Conservation (phyloP, 1,140 invertebrate species). For the Caenorhabditis briggsae region DNA sequence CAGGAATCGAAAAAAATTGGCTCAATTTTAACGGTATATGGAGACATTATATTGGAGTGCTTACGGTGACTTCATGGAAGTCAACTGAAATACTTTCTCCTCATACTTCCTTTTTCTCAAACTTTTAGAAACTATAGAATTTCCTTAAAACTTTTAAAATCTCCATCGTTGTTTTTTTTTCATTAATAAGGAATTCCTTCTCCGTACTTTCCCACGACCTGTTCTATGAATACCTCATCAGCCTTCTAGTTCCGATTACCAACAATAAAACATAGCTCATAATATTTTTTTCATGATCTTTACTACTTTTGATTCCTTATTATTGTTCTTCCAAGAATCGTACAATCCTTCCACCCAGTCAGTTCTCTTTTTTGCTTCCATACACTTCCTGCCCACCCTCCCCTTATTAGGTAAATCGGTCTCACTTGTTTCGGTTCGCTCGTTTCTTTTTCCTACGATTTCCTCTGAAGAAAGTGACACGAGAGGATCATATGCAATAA, state of each 20-base stretch:
- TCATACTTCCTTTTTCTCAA: too few relatives aligned
- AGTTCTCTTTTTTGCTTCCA: neutral
- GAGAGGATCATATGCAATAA: slow-evolving; percentile 7
- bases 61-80: too few relatives aligned
- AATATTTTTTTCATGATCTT: neutral
- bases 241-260: neutral
- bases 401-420: slow-evolving; percentile 51
- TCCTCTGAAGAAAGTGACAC: slow-evolving; percentile 9
- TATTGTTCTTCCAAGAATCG: slow-evolving; percentile 21
- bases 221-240: too few relatives aligned
- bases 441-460: slow-evolving; percentile 27
- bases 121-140: too few relatives aligned
- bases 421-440: slow-evolving; percentile 43
- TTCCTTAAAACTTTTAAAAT: too few relatives aligned
- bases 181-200: too few relatives aligned
- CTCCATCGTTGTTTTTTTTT: too few relatives aligned
- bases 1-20: too few relatives aligned
- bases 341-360: slow-evolving; percentile 33
- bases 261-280: neutral
- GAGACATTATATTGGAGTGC: too few relatives aligned
- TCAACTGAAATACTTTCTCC: too few relatives aligned
- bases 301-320: neutral
- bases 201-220: too few relatives aligned
- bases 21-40: too few relatives aligned
- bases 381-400: slow-evolving; percentile 14